A percentile compares a stretch with the other conserved stretches of the same genome.
phyloP scores from a whole-genome alignment of 2,797 vertebrate genomes.

The Rhinophrynus dorsalis region DNA sequence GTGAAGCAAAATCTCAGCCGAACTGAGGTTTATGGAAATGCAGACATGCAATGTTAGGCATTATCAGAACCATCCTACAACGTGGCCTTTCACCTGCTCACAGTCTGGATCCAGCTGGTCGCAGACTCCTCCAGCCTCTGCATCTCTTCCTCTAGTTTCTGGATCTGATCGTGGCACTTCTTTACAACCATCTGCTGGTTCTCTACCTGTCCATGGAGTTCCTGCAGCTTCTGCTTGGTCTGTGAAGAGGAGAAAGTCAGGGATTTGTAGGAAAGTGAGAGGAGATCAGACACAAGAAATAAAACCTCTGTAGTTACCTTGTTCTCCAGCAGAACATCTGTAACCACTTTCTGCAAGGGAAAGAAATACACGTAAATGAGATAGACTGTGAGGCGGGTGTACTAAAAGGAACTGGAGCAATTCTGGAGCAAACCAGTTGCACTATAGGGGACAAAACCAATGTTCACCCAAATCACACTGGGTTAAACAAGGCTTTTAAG shows the following conservation, averaged over 20 bases:
- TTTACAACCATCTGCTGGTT: slow-evolving; percentile 10
- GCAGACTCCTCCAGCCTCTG: slow-evolving; percentile 13
- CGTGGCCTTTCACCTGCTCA: slow-evolving; percentile 11
- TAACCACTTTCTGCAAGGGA: neutral
- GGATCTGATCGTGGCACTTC: slow-evolving; percentile 12
- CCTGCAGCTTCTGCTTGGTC: neutral
- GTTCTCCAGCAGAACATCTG: neutral
- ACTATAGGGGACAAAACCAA: no score
- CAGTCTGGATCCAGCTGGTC: slow-evolving; percentile 6
- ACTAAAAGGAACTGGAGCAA: no score
- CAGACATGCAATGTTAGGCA: no score
- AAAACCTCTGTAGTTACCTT: neutral
- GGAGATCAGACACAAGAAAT: neutral
- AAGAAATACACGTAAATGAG: no score
- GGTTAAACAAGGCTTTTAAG: no score
- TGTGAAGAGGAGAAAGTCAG: neutral
- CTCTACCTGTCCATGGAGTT: neutral
- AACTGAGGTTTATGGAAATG: no score
- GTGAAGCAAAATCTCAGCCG: no score
- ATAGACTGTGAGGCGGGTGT: no score
- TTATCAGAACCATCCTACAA: no score
- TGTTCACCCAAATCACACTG: no score
- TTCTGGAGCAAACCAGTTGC: no score
- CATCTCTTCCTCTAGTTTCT: slow-evolving; percentile 3
- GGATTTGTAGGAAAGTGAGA: neutral